Base-by-base conservation (phyloP, 2,888 invertebrate genomes). In the Cosmia trapezina region DNA sequence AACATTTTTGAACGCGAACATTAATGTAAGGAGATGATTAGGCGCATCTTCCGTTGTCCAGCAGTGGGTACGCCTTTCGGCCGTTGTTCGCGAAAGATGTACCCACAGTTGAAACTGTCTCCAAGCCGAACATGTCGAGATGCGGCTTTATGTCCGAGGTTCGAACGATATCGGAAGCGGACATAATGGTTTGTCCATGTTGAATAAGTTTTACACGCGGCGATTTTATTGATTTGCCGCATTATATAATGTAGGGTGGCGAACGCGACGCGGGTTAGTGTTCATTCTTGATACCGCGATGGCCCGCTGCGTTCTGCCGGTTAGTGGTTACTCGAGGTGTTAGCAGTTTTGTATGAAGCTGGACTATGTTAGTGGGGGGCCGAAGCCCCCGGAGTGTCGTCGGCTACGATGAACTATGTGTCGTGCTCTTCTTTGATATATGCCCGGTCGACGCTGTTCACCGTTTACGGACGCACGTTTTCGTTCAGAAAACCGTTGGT, bases 181-280 rank as follows among this genome's bases (percentile, higher is more conserved):
- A 92, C 89, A 89, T 92, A 92, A 92, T 87, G 90, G 92, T 93
- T 92, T 91, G 93, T 94, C 93, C 92, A 90, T 93, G 92, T 92
- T 91, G 83, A 85, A 83, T 86, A 83, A 91, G 93, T 92, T 94
- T 92, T 94, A 93, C 93, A 93, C 91, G 95, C 95, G 95, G 95
- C 93, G 92, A 94, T 95, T 95, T 94, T 95, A 95, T 95, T 95
- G 95, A 95, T 91, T 95, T 91, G 95, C 94, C 95, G 95, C 91
- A 89, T 92, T 90, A 92, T 92, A 89, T 93, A 91, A 89, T 86
- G 88, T 91, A 93, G 91, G 89, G 88, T 88, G 90, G 92, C 87
- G 88, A 90, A 84, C 76, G 86, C 71, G 60, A 22, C 70, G 67
- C 70, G 83, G 83, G 84, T 82, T 77, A 78, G 81, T 72, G 83